These are phyloP conservation scores for Cartodere bifasciata DNA, from an alignment of 2,888 invertebrate species.

Conservation along the genomic window DNA sequence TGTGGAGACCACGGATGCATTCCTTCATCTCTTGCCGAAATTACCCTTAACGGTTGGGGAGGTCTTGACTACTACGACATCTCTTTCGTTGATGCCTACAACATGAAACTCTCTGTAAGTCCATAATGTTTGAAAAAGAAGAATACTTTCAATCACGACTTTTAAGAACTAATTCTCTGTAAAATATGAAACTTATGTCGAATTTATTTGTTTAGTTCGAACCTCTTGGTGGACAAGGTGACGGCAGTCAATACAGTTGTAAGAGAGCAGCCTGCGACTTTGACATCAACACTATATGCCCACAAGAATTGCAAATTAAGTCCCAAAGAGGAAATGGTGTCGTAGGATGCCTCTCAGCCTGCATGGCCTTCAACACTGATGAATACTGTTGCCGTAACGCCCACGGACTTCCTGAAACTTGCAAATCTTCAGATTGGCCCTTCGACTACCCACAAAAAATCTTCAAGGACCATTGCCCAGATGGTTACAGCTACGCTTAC, in stretches of 20 bases:
- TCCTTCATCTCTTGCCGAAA: conserved; percentile 29
- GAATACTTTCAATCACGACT: no score
- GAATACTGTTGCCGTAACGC: conserved; percentile 37
- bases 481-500: conserved; percentile 41
- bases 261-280: conserved; percentile 21
- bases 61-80: conserved; percentile 34
- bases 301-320: conserved; percentile 19
- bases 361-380: conserved; percentile 35
- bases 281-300: conserved; percentile 27
- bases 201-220: conserved; percentile 12
- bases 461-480: conserved; percentile 38
- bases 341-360: conserved; percentile 35
- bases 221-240: conserved; percentile 15
- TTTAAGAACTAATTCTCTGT: no score
- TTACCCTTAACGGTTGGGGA: conserved; percentile 24
- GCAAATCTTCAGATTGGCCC: conserved; percentile 29
- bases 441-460: conserved; percentile 30
- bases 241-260: conserved; percentile 23
- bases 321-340: conserved; percentile 16
- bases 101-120: conserved; percentile 21
- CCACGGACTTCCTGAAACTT: conserved; percentile 32
- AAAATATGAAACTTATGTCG: no score
- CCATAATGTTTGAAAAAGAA: no score
- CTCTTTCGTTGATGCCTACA: conserved; percentile 34
- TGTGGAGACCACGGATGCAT: conserved; percentile 24